Conservation (phyloP, 2,113 vertebrate genomes). For the Lophura nycthemera region DNA sequence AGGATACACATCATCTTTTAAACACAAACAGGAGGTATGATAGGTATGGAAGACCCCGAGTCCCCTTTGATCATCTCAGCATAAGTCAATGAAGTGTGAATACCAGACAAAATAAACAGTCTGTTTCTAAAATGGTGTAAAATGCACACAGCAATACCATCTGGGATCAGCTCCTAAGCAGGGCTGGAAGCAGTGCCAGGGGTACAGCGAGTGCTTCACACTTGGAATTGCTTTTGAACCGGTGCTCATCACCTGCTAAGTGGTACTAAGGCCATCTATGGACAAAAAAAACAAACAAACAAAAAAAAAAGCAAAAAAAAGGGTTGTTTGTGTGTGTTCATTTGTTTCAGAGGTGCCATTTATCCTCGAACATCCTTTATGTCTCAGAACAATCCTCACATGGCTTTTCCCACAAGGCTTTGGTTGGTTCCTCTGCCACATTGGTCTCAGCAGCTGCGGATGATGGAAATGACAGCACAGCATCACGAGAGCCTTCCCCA, state of each 20-base stretch:
- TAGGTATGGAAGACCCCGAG: background rate
- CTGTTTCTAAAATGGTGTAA: background rate
- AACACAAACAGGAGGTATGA: background rate
- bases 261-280: background rate
- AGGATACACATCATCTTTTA: background rate
- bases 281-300: too few relatives aligned
- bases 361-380: background rate
- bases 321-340: too few relatives aligned
- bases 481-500: background rate
- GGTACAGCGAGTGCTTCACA: background rate
- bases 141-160: background rate
- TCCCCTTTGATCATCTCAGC: background rate
- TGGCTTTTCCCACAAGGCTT: fast-evolving
- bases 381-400: background rate
- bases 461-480: background rate
- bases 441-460: background rate
- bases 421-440: background rate
- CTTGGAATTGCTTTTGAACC: background rate
- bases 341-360: too few relatives aligned
- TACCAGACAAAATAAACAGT: background rate
- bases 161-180: background rate
- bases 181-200: background rate
- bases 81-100: background rate
- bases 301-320: background rate
- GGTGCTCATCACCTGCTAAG: background rate